Conservation (phyloP, 2,888 invertebrate species). For the Ommatoiulus sabulosus region DNA sequence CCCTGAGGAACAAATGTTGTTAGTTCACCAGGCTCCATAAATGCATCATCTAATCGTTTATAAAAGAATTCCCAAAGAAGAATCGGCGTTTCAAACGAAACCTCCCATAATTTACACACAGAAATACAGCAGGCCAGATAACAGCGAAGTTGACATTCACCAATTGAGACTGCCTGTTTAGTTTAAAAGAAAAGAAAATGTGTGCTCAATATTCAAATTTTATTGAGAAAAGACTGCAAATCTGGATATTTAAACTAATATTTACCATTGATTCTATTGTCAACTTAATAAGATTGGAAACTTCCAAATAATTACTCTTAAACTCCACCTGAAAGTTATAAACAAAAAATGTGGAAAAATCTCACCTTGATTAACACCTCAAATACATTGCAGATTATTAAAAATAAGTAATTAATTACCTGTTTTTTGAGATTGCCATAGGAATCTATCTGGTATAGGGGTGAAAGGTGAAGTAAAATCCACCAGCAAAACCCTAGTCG, state of each 20-base stretch:
- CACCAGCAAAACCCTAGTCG: constrained; percentile 54
- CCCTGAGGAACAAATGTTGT: not conserved
- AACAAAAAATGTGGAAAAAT: too few relatives aligned
- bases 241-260: not conserved
- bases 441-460: constrained; percentile 22
- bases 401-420: not conserved
- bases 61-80: constrained; percentile 52
- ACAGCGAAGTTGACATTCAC: constrained; percentile 51
- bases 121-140: constrained; percentile 53
- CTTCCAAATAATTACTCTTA: constrained; percentile 54
- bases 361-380: too few relatives aligned
- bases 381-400: too few relatives aligned
- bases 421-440: not conserved
- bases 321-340: not conserved
- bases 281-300: constrained; percentile 45
- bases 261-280: constrained; percentile 29
- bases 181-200: not conserved
- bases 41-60: constrained; percentile 48
- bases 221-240: not conserved
- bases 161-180: not conserved
- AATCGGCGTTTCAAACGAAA: constrained; percentile 6
- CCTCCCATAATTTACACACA: constrained; percentile 37
- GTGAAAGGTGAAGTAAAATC: constrained; percentile 49
- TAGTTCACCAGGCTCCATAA: constrained; percentile 25
- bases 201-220: not conserved